phyloP scores from a whole-genome alignment of 2,888 invertebrate genomes.

The Mesorhabditis belari region DNA sequence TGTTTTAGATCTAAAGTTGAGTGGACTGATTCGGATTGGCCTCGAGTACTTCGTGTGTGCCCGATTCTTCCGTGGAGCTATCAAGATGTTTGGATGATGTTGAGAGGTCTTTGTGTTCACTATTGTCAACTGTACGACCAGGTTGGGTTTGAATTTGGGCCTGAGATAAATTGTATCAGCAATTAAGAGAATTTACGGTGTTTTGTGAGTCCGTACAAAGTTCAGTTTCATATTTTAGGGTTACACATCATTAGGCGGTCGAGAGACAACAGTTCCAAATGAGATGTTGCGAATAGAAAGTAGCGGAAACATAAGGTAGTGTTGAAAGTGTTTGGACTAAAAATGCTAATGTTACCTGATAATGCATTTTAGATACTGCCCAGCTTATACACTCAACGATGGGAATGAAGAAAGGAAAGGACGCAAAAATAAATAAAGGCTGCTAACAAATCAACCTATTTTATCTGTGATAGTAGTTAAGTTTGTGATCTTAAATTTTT shows the following conservation, averaged over 20 bases:
- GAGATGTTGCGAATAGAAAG: constrained; percentile 10
- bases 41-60: constrained; percentile 69
- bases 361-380: constrained; percentile 22
- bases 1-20: constrained; percentile 24
- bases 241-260: constrained; percentile 79
- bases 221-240: constrained; percentile 59
- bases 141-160: constrained; percentile 4
- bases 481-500: no score
- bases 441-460: no score
- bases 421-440: no score
- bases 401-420: constrained; percentile 23
- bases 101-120: constrained; percentile 71
- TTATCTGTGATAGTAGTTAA: no score
- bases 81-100: constrained; percentile 80
- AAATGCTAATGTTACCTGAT: background rate
- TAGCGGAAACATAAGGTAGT: background rate
- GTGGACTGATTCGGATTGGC: constrained; percentile 80
- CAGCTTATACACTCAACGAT: constrained; percentile 35
- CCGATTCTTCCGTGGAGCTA: constrained; percentile 36
- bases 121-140: constrained; percentile 82
- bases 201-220: background rate
- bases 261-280: constrained; percentile 65
- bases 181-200: background rate
- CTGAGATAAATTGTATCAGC: background rate
- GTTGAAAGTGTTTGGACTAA: constrained; percentile 11